These are phyloP conservation scores for Myripristis murdjan DNA, from an alignment of 2,797 vertebrate genomes.

Conservation along the genomic window DNA sequence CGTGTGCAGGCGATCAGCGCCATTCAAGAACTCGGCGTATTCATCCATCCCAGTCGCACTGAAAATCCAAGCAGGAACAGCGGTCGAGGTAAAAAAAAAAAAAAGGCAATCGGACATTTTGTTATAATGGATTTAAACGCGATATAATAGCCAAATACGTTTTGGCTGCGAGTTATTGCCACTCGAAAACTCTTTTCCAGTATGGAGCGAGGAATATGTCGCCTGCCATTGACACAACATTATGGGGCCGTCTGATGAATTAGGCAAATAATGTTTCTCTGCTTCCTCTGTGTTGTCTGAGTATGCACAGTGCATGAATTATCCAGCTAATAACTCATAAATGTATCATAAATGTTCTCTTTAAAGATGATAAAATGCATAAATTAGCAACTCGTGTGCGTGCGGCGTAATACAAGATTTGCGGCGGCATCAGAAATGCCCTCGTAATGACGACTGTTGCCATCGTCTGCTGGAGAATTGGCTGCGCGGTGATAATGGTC, in stretches of 20 bases:
- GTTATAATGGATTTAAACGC: neutral
- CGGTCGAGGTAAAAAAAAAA: no score
- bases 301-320: neutral
- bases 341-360: neutral
- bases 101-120: neutral
- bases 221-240: neutral
- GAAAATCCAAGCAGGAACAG: no score
- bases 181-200: neutral
- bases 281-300: neutral
- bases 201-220: no score
- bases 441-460: no score
- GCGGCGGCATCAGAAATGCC: neutral
- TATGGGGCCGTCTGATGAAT: neutral
- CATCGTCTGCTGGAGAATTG: no score
- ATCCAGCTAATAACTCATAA: no score
- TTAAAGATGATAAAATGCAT: neutral
- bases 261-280: neutral
- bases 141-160: neutral
- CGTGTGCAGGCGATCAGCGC: constrained; percentile 2
- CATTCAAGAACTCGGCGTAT: no score
- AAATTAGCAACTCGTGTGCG: neutral
- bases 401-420: neutral
- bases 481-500: no score
- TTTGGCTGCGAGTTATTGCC: neutral
- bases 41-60: no score